Conservation (phyloP, 2,797 vertebrate species). For the Enteromius trimaculatus region DNA sequence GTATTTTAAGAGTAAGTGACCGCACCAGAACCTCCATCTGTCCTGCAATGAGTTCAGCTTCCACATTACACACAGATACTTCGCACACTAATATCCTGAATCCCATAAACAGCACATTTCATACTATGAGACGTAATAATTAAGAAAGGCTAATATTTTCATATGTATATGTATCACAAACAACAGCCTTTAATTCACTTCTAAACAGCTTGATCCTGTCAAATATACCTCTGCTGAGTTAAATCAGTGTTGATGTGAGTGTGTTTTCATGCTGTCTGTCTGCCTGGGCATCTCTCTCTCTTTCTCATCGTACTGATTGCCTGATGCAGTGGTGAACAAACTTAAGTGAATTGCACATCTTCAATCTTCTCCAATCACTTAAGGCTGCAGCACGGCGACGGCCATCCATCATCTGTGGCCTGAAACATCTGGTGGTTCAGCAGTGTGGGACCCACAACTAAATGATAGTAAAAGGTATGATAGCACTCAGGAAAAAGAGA, state of each 20-base stretch:
- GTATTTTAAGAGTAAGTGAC: too few species aligned
- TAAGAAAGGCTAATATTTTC: constrained; percentile 18
- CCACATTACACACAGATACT: too few species aligned
- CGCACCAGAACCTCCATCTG: too few species aligned
- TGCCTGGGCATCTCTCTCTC: constrained; percentile 67
- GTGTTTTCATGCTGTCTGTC: constrained; percentile 64
- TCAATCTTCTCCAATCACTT: constrained; percentile 95
- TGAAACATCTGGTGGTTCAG: constrained; percentile 87
- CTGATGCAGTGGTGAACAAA: constrained; percentile 86
- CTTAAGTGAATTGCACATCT: constrained; percentile 93
- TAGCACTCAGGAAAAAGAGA: constrained; percentile 67
- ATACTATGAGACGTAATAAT: neutral
- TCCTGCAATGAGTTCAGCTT: too few species aligned
- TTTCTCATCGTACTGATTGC: constrained; percentile 85
- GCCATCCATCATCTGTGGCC: constrained; percentile 89
- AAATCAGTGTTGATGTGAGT: constrained; percentile 42
- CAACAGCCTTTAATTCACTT: constrained; percentile 32
- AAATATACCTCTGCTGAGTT: constrained; percentile 20
- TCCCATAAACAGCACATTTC: constrained; percentile 14
- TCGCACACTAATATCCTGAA: constrained; percentile 5
- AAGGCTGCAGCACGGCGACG: constrained; percentile 86
- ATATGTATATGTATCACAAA: too few species aligned
- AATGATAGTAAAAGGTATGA: constrained; percentile 76
- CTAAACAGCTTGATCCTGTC: constrained; percentile 17
- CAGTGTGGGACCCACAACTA: constrained; percentile 81